These are phyloP conservation scores for Pycnomerus fuliginosus DNA, from an alignment of 2,888 invertebrate genomes.

Conservation along the genomic window DNA sequence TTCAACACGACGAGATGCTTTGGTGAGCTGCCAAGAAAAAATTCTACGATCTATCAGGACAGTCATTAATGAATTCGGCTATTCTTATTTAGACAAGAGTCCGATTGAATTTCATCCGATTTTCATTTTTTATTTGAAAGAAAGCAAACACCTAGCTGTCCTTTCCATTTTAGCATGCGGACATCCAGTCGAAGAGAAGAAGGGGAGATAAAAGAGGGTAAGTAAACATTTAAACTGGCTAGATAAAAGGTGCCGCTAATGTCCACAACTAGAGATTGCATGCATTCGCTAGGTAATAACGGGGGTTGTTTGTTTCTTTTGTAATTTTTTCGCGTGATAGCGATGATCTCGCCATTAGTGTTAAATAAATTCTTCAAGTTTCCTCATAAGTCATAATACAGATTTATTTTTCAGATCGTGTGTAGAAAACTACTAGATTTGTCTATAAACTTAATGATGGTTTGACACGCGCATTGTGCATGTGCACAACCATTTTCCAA, in stretches of 20 bases:
- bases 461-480: conserved; percentile 21
- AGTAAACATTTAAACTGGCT: too few species aligned
- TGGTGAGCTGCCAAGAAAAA: conserved; percentile 30
- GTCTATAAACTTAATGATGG: conserved; percentile 22
- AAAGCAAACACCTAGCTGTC: too few species aligned
- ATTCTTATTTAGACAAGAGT: conserved; percentile 1
- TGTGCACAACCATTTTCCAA: conserved; percentile 24
- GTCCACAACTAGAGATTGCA: conserved; percentile 13
- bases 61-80: conserved; percentile 34
- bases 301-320: too few species aligned
- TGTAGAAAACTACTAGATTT: too few species aligned
- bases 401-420: conserved; percentile 3
- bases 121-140: too few species aligned
- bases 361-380: conserved; percentile 9
- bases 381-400: conserved; percentile 9
- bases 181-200: too few species aligned
- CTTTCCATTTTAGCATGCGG: too few species aligned
- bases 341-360: conserved; percentile 8
- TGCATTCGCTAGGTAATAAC: conserved; percentile 11
- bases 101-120: too few species aligned
- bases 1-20: conserved; percentile 21
- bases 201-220: too few species aligned
- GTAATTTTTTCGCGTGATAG: conserved; percentile 6
- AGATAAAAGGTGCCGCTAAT: conserved; percentile 21
- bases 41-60: too few species aligned